Evolutionary conservation across 2,113 vertebrate species (phyloP).

Genomic region (Sebastes schlegelii): DNA sequence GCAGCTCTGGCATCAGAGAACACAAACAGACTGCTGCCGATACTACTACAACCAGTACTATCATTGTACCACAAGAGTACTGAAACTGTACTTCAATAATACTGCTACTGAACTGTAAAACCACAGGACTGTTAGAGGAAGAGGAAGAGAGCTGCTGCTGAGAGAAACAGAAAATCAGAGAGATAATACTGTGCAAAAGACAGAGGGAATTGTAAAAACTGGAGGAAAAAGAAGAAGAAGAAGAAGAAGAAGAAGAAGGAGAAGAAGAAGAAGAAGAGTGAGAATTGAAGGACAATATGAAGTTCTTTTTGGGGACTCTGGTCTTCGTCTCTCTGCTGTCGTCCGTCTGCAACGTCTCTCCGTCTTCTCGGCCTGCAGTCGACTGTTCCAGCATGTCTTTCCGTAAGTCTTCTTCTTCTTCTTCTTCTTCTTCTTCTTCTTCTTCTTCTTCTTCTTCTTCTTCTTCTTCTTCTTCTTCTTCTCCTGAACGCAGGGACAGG

Average conservation of each 20-base stretch:
- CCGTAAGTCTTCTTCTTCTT: constrained; percentile 53
- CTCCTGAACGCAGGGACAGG: not conserved
- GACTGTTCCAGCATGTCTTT: constrained; percentile 48
- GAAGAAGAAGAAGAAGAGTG: not conserved
- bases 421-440: not conserved
- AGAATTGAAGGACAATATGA: constrained; percentile 32
- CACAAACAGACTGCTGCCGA: not conserved
- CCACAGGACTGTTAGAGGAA: not conserved
- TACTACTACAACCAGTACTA: not conserved
- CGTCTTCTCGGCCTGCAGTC: not conserved
- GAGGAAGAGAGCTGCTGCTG: constrained; percentile 3
- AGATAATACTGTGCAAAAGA: not conserved
- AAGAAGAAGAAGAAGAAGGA: not conserved
- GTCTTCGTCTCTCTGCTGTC: constrained; percentile 33
- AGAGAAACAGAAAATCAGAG: not conserved
- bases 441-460: constrained; percentile 4
- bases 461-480: not conserved
- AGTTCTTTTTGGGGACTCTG: not conserved
- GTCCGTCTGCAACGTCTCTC: not conserved
- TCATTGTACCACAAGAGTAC: not conserved
- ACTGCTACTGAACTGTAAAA: not conserved
- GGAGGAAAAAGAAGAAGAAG: not conserved
- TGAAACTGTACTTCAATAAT: not conserved
- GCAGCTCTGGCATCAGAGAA: constrained; percentile 17
- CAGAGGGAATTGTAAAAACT: no score